phyloP scores from a whole-genome alignment of 2,888 invertebrate genomes.

The Xestia c-nigrum region DNA sequence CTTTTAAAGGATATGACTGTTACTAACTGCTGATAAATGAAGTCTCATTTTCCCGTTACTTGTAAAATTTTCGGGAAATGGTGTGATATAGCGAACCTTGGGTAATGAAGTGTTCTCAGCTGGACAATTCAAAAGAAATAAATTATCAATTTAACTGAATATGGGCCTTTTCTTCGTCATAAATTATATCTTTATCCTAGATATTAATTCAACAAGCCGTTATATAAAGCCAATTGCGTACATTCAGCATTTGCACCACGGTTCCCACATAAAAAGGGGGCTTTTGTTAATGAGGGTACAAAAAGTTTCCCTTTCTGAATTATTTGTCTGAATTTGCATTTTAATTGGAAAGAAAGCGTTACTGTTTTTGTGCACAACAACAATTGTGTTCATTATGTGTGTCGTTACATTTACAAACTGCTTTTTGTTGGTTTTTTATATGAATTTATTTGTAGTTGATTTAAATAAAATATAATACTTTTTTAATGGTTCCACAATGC shows the following conservation, averaged over 20 bases:
- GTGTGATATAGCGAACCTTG: slow-evolving; percentile 16
- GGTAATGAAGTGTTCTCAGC: slow-evolving; percentile 55
- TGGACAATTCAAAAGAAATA: slow-evolving; percentile 55
- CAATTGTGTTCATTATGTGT: slow-evolving; percentile 40
- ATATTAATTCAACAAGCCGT: slow-evolving; percentile 76
- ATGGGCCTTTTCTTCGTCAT: slow-evolving; percentile 62
- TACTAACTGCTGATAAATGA: background rate
- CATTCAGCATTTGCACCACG: slow-evolving; percentile 78
- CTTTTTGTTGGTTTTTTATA: background rate
- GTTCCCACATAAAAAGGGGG: slow-evolving; percentile 75
- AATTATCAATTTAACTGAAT: slow-evolving; percentile 61
- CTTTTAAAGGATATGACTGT: background rate
- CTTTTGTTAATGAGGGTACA: slow-evolving; percentile 81
- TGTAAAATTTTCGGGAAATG: slow-evolving; percentile 10
- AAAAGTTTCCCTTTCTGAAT: slow-evolving; percentile 81
- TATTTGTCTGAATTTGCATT: slow-evolving; percentile 83
- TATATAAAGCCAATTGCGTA: slow-evolving; percentile 78
- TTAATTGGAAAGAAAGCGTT: slow-evolving; percentile 82
- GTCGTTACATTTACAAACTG: slow-evolving; percentile 27
- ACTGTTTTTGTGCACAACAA: slow-evolving; percentile 71
- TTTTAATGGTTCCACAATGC: background rate
- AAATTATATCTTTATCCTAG: slow-evolving; percentile 70
- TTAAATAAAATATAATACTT: background rate
- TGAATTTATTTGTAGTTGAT: background rate
- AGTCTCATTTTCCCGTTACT: background rate